These are phyloP conservation scores for Rhinichthys klamathensis DNA, from an alignment of 2,113 vertebrate species.

Conservation along the genomic window DNA sequence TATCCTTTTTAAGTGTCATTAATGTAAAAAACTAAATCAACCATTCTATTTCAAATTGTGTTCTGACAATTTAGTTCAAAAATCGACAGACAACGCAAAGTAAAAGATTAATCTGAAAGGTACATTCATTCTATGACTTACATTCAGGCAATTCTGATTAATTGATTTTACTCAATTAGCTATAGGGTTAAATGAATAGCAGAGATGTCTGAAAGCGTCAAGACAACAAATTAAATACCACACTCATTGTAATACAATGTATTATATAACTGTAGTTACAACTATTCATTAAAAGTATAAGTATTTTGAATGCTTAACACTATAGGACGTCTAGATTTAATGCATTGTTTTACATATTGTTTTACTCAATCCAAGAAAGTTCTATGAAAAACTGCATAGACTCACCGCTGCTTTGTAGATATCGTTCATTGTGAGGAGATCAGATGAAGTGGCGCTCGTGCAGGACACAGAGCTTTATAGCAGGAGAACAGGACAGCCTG, in stretches of 20 bases:
- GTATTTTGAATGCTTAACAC: too few species aligned
- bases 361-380: not conserved
- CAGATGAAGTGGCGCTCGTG: not conserved
- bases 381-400: not conserved
- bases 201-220: not conserved
- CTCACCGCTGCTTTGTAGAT: constrained; percentile 60
- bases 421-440: constrained; percentile 45
- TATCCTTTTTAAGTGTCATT: not conserved
- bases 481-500: constrained; percentile 1
- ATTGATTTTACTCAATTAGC: not conserved
- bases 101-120: not conserved
- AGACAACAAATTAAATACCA: not conserved
- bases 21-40: not conserved
- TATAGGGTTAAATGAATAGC: not conserved
- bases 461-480: constrained; percentile 42
- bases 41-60: not conserved
- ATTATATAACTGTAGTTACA: not conserved
- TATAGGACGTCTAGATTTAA: too few species aligned
- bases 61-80: not conserved
- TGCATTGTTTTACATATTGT: too few species aligned
- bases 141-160: not conserved
- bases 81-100: not conserved
- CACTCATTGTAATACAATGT: not conserved
- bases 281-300: not conserved
- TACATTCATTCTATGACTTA: not conserved